Conservation (phyloP, 1,140 invertebrate genomes). For the Apis laboriosa region DNA sequence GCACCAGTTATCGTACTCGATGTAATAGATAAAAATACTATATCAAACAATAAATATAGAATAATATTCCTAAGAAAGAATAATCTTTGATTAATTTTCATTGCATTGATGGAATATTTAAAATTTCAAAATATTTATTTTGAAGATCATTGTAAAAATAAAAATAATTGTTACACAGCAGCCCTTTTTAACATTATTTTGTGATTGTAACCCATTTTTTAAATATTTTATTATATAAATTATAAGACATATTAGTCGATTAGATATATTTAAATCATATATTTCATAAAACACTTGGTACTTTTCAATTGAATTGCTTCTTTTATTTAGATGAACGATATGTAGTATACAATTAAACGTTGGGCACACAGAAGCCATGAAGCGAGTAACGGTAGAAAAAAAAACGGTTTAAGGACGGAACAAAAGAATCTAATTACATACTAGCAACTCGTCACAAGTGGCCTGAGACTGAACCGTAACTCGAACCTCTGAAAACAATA, state of each 20-base stretch:
- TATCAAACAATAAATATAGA: background rate
- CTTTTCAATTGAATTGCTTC: background rate
- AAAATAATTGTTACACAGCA: too few relatives aligned
- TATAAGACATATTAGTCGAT: too few relatives aligned
- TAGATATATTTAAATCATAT: too few relatives aligned
- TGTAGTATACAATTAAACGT: too few relatives aligned
- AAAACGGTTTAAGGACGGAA: conserved; percentile 7
- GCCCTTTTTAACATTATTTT: too few relatives aligned
- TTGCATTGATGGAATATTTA: too few relatives aligned
- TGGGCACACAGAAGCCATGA: background rate
- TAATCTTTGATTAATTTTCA: too few relatives aligned
- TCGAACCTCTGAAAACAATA: conserved; percentile 19
- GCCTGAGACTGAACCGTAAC: conserved; percentile 4
- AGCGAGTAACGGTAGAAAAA: background rate
- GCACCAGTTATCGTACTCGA: background rate
- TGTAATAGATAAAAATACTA: background rate
- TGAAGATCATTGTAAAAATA: too few relatives aligned
- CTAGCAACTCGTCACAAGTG: conserved; percentile 38
- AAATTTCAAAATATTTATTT: too few relatives aligned
- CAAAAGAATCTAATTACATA: conserved; percentile 43
- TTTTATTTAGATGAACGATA: background rate
- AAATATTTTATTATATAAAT: too few relatives aligned
- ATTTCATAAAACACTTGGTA: background rate
- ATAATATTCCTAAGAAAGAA: too few relatives aligned
- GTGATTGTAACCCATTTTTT: too few relatives aligned